Evolutionary conservation across 2,113 vertebrate species (phyloP), one percentile per base, ranked within the genome.

Genomic region (Pardalotus punctatus): DNA sequence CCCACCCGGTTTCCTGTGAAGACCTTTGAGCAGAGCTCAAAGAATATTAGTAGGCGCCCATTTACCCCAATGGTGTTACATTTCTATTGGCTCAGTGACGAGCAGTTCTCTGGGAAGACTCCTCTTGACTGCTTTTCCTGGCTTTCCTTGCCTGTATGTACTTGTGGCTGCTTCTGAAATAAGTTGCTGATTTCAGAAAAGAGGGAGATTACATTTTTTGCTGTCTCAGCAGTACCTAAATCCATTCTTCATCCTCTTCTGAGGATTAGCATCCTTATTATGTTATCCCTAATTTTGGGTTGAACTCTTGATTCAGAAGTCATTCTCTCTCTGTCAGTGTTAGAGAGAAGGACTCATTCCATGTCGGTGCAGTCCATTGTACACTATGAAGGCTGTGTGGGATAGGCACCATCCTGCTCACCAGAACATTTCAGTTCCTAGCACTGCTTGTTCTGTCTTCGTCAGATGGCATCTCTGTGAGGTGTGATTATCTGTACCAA

Each of bases 31-130:
- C 25, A 72, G 58, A 89, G 35, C 33, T 77, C 57, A 35, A 66
- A 82, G 38, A 80, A 36, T 48, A 35, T 35, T 42, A 14, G 21
- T 9, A 29, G 0, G 0, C 66, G 22, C 11, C 38, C 12, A 3
- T 84, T 72, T 60, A 50, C 11, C 35, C 38, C 33, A 50, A 57
- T 2, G 3, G 2, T 21, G 13, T 54, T 62, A 35, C 2, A 14
- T 67, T 80, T 54, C 61, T 82, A 4, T 65, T 86, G 45, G 20
- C 24, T 89, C 36, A 60, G 27, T 0, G 3, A 9, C 60, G 38
- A 86, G 13, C 14, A 22, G 5, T 23, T 67, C 23, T 79, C 50
- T 43, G 23, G 76, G 64, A 64, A 50, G 31, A 56, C 9, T 56
- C 19, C 17, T 76, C 58, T 80, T 54, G 21, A 21, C 16, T 38